Evolutionary conservation across 2,113 vertebrate species (phyloP).

Genomic region (Rallus limicola): DNA sequence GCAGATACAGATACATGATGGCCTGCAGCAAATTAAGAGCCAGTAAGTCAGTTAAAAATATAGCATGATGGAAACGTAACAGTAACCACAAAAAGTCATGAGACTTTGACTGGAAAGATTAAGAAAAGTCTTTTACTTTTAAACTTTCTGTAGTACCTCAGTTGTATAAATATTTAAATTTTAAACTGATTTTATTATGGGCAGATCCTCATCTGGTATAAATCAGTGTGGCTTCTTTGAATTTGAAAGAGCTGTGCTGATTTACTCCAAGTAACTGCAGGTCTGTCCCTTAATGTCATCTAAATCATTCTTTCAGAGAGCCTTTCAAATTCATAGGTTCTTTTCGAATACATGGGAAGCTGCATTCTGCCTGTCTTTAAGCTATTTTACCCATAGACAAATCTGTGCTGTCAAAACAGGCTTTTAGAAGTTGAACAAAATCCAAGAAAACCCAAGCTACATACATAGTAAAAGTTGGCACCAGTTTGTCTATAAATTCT

Average conservation of each 20-base stretch:
- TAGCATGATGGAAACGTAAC: not conserved
- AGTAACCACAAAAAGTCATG: slow-evolving; percentile 13
- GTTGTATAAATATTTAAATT: slow-evolving; percentile 55
- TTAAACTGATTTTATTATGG: slow-evolving; percentile 39
- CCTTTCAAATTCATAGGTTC: not conserved
- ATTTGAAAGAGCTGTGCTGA: slow-evolving; percentile 9
- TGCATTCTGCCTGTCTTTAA: slow-evolving; percentile 26
- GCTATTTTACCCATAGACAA: slow-evolving; percentile 48
- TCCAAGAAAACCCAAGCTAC: slow-evolving; percentile 31
- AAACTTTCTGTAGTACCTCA: slow-evolving; percentile 28
- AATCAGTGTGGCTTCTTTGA: slow-evolving; percentile 40
- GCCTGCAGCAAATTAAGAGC: not conserved
- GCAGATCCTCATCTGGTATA: slow-evolving; percentile 47
- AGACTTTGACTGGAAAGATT: slow-evolving; percentile 3
- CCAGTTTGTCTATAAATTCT: slow-evolving; percentile 46
- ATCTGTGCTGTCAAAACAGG: slow-evolving; percentile 62
- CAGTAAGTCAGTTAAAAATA: not conserved
- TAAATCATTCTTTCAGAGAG: not conserved
- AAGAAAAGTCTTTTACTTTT: slow-evolving; percentile 21
- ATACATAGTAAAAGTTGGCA: slow-evolving; percentile 43
- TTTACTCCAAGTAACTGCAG: not conserved
- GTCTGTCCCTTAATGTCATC: not conserved
- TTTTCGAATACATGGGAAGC: slow-evolving; percentile 7
- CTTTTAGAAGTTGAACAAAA: slow-evolving; percentile 64
- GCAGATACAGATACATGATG: not conserved